These are phyloP conservation scores for Morone saxatilis DNA, from an alignment of 2,113 vertebrate genomes.

Conservation along the genomic window DNA sequence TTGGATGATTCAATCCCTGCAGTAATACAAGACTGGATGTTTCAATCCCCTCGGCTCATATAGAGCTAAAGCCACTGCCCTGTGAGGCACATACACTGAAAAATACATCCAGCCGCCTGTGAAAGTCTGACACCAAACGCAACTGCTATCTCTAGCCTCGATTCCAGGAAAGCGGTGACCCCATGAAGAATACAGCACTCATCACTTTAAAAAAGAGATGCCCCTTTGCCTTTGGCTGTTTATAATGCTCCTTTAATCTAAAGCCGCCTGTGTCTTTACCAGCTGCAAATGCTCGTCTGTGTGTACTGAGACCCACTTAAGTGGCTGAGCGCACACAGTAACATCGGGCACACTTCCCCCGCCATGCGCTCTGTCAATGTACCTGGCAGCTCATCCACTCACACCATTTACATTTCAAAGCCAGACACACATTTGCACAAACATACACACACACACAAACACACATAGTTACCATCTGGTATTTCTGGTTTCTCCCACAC, in stretches of 20 bases:
- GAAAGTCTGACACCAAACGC: slow-evolving; percentile 40
- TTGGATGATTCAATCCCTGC: slow-evolving; percentile 32
- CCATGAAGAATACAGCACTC: background rate
- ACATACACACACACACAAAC: slow-evolving; percentile 19
- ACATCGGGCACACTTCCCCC: slow-evolving; percentile 44
- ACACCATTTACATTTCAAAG: slow-evolving; percentile 80
- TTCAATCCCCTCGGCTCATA: slow-evolving; percentile 35
- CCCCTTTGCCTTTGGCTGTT: slow-evolving; percentile 40
- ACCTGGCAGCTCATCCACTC: slow-evolving; percentile 65
- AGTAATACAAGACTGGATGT: slow-evolving; percentile 7
- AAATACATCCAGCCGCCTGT: slow-evolving; percentile 30
- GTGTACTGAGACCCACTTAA: slow-evolving; percentile 49
- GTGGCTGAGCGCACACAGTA: slow-evolving; percentile 49
- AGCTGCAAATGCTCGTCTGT: slow-evolving; percentile 39
- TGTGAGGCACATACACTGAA: background rate
- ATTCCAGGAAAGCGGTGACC: slow-evolving; percentile 27
- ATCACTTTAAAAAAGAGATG: background rate
- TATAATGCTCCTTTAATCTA: slow-evolving; percentile 44
- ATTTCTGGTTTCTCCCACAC: slow-evolving; percentile 47
- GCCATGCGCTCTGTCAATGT: slow-evolving; percentile 50
- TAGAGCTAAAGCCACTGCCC: slow-evolving; percentile 10
- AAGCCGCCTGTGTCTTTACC: slow-evolving; percentile 40
- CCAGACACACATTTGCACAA: slow-evolving; percentile 54
- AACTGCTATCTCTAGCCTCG: slow-evolving; percentile 17
- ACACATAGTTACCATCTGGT: slow-evolving; percentile 66